phyloP scores from a whole-genome alignment of 2,888 invertebrate genomes.

The Mesoligia furuncula region DNA sequence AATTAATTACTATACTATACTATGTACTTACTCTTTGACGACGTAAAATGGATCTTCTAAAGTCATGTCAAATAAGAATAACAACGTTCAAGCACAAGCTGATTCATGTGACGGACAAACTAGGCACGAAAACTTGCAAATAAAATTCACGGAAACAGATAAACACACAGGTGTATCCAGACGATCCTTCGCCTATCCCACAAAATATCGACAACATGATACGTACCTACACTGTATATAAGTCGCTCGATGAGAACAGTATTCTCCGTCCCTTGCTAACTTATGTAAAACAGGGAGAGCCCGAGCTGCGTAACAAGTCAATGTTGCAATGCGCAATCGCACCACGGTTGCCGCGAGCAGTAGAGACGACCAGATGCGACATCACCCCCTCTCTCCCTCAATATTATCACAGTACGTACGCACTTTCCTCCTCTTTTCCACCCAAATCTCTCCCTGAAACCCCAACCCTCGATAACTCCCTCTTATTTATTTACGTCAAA shows the following conservation, averaged over 20 bases:
- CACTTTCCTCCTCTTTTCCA: slow-evolving; percentile 61
- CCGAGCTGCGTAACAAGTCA: slow-evolving; percentile 72
- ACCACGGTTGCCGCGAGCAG: slow-evolving; percentile 55
- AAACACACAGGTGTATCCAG: slow-evolving; percentile 73
- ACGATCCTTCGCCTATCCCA: slow-evolving; percentile 84
- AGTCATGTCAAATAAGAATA: slow-evolving; percentile 95
- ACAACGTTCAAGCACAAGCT: slow-evolving; percentile 72
- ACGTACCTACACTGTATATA: slow-evolving; percentile 79
- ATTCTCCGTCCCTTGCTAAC: slow-evolving; percentile 86
- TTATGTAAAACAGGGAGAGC: slow-evolving; percentile 70
- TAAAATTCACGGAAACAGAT: slow-evolving; percentile 68
- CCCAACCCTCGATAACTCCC: slow-evolving; percentile 41
- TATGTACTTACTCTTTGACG: slow-evolving; percentile 96
- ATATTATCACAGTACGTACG: slow-evolving; percentile 57
- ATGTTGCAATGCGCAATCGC: slow-evolving; percentile 83
- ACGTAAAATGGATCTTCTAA: slow-evolving; percentile 99
- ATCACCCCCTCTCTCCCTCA: slow-evolving; percentile 65
- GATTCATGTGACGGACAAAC: slow-evolving; percentile 79
- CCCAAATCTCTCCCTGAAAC: slow-evolving; percentile 61
- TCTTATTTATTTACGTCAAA: slow-evolving; percentile 41
- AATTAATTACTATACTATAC: slow-evolving; percentile 80
- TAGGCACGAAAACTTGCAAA: slow-evolving; percentile 61
- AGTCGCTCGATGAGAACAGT: slow-evolving; percentile 79
- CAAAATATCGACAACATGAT: slow-evolving; percentile 87
- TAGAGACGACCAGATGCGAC: slow-evolving; percentile 66